These are phyloP conservation scores for Drosophila recens DNA, from an alignment of 2,888 invertebrate genomes.

Conservation along the genomic window DNA sequence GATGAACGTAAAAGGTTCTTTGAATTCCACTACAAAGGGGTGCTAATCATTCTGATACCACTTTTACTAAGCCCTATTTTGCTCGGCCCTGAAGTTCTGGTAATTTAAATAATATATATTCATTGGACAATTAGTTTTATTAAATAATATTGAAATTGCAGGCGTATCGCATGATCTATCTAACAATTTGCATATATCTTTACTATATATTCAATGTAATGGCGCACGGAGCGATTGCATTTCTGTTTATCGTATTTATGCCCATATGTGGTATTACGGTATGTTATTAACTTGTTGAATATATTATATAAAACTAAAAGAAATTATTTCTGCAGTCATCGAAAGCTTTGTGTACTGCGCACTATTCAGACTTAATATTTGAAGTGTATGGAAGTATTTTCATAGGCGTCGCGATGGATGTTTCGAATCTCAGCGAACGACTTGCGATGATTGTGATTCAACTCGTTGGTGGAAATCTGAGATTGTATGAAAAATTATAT, in stretches of 20 bases:
- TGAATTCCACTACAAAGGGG: conserved; percentile 64
- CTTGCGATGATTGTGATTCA: conserved; percentile 26
- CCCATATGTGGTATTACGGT: conserved; percentile 51
- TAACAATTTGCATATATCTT: conserved; percentile 28
- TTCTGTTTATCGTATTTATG: conserved; percentile 48
- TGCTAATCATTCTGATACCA: conserved; percentile 51
- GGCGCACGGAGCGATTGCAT: conserved; percentile 52
- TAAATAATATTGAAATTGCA: conserved; percentile 4
- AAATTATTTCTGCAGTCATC: conserved; percentile 27
- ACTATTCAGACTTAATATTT: conserved; percentile 57
- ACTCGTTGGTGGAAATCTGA: conserved; percentile 33
- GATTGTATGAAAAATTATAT: conserved; percentile 31
- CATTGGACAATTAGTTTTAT: not conserved
- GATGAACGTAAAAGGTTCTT: conserved; percentile 57
- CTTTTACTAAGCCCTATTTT: conserved; percentile 46
- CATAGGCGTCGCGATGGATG: conserved; percentile 61
- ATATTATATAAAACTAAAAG: too few species aligned
- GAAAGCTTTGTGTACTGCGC: conserved; percentile 1
- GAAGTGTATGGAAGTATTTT: conserved; percentile 25
- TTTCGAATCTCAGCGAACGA: conserved; percentile 48
- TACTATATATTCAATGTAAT: conserved; percentile 64
- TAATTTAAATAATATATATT: conserved; percentile 16
- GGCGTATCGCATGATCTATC: conserved; percentile 52
- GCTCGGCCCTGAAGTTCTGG: conserved; percentile 22
- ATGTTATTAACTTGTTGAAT: not conserved